A percentile compares a stretch with the other conserved stretches of the same genome.
Conservation (phyloP, 2,888 invertebrate species). For the Aromia moschata region DNA sequence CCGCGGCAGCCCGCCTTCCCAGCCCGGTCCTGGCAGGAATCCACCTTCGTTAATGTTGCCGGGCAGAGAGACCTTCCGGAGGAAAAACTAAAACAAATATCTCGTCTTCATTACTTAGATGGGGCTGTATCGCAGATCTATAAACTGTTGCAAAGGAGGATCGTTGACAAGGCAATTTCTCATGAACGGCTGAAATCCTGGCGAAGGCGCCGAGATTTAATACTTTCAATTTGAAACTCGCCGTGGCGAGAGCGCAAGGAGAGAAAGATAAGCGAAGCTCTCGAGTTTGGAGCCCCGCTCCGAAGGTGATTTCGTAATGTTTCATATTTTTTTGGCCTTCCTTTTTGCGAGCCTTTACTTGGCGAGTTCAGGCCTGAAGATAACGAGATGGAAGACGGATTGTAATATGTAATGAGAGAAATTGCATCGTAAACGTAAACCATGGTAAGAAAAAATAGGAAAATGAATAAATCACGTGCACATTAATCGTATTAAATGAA, state of each 20-base stretch:
- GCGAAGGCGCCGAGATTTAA: constrained; percentile 49
- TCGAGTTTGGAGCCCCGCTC: constrained; percentile 44
- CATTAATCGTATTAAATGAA: no score
- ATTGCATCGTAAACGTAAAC: no score
- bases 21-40: no score
- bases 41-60: background rate
- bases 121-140: constrained; percentile 16
- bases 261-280: no score
- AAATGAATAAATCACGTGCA: no score
- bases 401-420: no score
- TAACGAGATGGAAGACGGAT: no score
- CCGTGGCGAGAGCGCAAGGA: constrained; percentile 38
- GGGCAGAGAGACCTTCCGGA: background rate
- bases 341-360: background rate
- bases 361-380: no score
- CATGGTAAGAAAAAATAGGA: no score
- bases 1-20: no score
- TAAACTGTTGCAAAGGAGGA: constrained; percentile 29
- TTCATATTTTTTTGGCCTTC: constrained; percentile 41
- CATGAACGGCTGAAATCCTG: constrained; percentile 49
- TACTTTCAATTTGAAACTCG: constrained; percentile 52
- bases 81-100: constrained; percentile 13
- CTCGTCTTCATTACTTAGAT: constrained; percentile 20
- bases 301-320: constrained; percentile 42
- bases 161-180: constrained; percentile 52